Percentiles rank a stretch among this genome's conserved stretches.
Evolutionary conservation across 35 echinoderm and acorn worm genomes (phyloP).

Genomic region (Apostichopus japonicus): DNA sequence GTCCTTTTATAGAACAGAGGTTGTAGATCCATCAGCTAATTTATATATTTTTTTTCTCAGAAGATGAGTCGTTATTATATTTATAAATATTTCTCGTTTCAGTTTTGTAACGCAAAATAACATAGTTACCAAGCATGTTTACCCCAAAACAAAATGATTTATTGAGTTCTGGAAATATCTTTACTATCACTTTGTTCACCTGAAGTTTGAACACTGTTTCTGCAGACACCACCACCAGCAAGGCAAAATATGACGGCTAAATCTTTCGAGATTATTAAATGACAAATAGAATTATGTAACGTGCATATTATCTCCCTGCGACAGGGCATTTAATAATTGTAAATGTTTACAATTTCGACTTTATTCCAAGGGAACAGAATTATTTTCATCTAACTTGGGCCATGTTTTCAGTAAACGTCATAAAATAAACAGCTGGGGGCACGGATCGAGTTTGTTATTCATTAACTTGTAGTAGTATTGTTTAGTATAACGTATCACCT

Average conservation of each 20-base stretch:
- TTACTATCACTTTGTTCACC: not conserved
- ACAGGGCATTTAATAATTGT: slow-evolving; percentile 21
- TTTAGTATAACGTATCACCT: too few species aligned
- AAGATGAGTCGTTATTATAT: too few species aligned
- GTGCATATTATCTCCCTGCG: not conserved
- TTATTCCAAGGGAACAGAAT: slow-evolving; percentile 27
- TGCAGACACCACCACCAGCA: not conserved
- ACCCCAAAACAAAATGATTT: not conserved
- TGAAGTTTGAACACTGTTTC: slow-evolving; percentile 21
- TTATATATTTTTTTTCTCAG: too few species aligned
- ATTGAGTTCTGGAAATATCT: not conserved
- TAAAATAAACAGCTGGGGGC: not conserved
- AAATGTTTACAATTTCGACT: slow-evolving; percentile 37
- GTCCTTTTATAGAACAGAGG: too few species aligned
- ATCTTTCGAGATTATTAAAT: slow-evolving; percentile 16
- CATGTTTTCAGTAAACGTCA: not conserved
- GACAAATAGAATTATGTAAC: slow-evolving; percentile 35
- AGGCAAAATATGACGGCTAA: too few species aligned
- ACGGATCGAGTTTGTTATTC: not conserved
- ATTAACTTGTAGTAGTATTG: not conserved
- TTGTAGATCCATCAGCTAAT: too few species aligned
- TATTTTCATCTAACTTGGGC: slow-evolving; percentile 8
- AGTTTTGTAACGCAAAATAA: not conserved
- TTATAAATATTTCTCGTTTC: too few species aligned
- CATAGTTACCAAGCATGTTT: not conserved